phyloP scores from a whole-genome alignment of 2,113 vertebrate species.

The human (Homo sapiens) region DNA sequence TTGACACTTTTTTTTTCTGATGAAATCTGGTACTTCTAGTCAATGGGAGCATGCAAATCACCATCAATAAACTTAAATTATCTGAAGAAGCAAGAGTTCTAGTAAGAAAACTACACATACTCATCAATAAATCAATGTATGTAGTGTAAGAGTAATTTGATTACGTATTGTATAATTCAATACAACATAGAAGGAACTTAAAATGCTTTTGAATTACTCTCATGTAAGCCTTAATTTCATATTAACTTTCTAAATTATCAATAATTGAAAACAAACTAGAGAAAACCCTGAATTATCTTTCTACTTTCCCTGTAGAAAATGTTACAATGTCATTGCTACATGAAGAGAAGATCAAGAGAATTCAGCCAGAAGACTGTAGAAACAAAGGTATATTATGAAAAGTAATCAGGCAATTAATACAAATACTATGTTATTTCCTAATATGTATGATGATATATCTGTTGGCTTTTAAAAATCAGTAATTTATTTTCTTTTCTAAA shows the following conservation, averaged over 20 bases:
- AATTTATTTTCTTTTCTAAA: constrained; percentile 15
- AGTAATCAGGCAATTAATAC: background rate
- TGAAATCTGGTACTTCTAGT: background rate
- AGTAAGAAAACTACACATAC: background rate
- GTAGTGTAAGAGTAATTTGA: background rate
- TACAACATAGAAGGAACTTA: background rate
- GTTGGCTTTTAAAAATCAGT: background rate
- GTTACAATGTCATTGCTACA: background rate
- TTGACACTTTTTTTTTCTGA: background rate
- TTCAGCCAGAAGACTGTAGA: background rate
- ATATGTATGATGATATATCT: background rate
- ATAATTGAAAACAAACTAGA: background rate
- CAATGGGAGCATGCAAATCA: background rate
- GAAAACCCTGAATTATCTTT: background rate
- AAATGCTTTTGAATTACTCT: background rate
- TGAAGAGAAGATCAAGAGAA: background rate
- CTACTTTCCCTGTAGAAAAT: background rate
- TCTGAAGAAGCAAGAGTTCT: background rate
- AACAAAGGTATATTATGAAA: background rate
- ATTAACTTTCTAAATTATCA: constrained; percentile 49
- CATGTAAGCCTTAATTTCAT: background rate
- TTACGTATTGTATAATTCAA: background rate
- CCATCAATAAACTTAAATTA: background rate
- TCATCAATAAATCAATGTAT: background rate
- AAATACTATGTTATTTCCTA: background rate